phyloP scores from a whole-genome alignment of 2,888 invertebrate genomes.

The Drosophila acutilabella region DNA sequence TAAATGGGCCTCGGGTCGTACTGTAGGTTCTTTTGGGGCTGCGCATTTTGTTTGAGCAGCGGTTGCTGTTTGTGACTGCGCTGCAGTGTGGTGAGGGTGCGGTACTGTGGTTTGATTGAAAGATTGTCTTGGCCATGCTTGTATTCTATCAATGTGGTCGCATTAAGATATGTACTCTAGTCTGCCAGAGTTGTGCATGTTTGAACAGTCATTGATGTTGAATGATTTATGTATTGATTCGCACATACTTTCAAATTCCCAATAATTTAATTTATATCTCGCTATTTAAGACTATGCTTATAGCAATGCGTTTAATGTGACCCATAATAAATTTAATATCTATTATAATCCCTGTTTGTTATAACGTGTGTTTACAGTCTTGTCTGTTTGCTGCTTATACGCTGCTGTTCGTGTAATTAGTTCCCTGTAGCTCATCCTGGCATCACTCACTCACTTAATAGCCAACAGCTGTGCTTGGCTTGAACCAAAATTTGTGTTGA shows the following conservation, averaged over 20 bases:
- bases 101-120: constrained; percentile 50
- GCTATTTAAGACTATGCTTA: neutral
- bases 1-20: constrained; percentile 22
- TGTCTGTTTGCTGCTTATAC: constrained; percentile 1
- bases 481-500: constrained; percentile 4
- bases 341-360: constrained; percentile 1
- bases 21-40: constrained; percentile 34
- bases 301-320: neutral
- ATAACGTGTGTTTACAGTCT: neutral
- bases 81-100: neutral
- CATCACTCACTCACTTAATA: constrained; percentile 24
- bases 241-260: neutral
- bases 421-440: constrained; percentile 25
- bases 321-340: constrained; percentile 13
- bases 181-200: constrained; percentile 31
- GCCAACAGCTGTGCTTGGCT: constrained; percentile 37
- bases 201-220: constrained; percentile 42
- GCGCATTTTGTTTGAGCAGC: constrained; percentile 72
- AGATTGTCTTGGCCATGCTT: constrained; percentile 48
- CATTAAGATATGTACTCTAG: constrained; percentile 9
- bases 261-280: neutral
- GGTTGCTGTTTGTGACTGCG: constrained; percentile 34
- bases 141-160: constrained; percentile 29
- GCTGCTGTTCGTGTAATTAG: constrained; percentile 54
- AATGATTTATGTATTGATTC: constrained; percentile 35